Base-by-base conservation (phyloP, 2,888 invertebrate species). In the Athripsodes cinereus region DNA sequence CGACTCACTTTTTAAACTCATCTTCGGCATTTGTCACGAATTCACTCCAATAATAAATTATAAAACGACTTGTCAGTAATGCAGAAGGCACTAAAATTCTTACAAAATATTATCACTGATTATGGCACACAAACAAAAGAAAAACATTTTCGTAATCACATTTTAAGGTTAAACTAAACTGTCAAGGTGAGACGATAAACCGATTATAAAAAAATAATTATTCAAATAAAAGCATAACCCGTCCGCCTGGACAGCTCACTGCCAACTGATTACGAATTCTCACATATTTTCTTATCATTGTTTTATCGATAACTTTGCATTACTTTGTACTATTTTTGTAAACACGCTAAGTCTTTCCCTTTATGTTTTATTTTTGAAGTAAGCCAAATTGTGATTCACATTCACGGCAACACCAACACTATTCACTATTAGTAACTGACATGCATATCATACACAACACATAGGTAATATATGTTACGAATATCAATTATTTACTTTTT, bases 1-100 rank as follows among this genome's bases (percentile, higher is more conserved):
- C 44, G 72, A 69, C 64, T 78, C 78, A 68, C 73, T 59, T 46
- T 40, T 54, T 13, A 13, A n/a, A 40, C 55, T 55, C 57, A 57
- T 57, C 26, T 46, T 57, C 19, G 48, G 21, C 26, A 47, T 47
- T 20, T 44, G 44, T 16, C 44, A 44, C 44, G 13, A 16, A 26
- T 26, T 10, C 10, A 26, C 26, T 26, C 10, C 26, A 26, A 26
- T 26, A 26, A 26, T 6, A 26, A 26, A 26, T 6, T 26, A 26
- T 26, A 26, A 10, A 3, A n/a, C n/a, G n/a, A 26, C 26, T 10
- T 26, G 26, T 26, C 26, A 26, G n/a, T 10, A 26, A 26, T 26
- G 26, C 26, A 26, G n/a, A n/a, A 26, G 26, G 26, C 26, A 26
- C 26, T n/a, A n/a, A n/a, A 31, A 11, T 11, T 31, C 31, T 31